Percentiles rank a stretch among this genome's conserved stretches.
Conservation (phyloP, 2,113 vertebrate species). For the Nibea coibor region DNA sequence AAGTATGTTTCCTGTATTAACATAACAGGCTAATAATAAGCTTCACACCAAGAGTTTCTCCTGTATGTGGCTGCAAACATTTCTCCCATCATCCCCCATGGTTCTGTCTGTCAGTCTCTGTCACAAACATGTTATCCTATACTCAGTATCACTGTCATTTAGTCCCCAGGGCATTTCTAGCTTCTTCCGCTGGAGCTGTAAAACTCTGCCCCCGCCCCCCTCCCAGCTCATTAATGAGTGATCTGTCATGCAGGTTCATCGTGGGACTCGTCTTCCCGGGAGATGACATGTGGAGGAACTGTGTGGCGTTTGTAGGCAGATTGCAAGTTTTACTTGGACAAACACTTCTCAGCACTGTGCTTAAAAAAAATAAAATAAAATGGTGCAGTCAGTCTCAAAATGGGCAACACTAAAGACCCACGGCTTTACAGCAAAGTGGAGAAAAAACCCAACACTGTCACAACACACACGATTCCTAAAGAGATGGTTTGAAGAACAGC, state of each 20-base stretch:
- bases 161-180: slow-evolving; percentile 39
- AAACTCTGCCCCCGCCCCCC: slow-evolving; percentile 11
- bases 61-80: not conserved
- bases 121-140: slow-evolving; percentile 39
- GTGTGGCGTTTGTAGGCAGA: not conserved
- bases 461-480: not conserved
- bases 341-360: not conserved
- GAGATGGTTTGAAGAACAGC: not conserved
- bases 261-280: not conserved
- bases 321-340: not conserved
- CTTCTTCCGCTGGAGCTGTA: slow-evolving; percentile 26
- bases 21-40: not conserved
- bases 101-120: slow-evolving; percentile 44
- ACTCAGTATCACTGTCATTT: slow-evolving; percentile 43
- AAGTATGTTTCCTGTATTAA: not conserved
- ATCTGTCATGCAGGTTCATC: slow-evolving; percentile 37
- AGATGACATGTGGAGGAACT: not conserved
- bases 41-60: not conserved
- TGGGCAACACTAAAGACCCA: not conserved
- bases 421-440: not conserved
- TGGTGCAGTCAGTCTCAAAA: not conserved
- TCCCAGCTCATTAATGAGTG: slow-evolving; percentile 33
- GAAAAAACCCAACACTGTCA: not conserved
- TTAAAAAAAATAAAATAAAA: too few species aligned
- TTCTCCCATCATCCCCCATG: slow-evolving; percentile 27